Percentiles rank a stretch among this genome's conserved stretches.
These are phyloP conservation scores for Hymenochirus boettgeri DNA, from an alignment of 2,113 vertebrate genomes.

Conservation along the genomic window DNA sequence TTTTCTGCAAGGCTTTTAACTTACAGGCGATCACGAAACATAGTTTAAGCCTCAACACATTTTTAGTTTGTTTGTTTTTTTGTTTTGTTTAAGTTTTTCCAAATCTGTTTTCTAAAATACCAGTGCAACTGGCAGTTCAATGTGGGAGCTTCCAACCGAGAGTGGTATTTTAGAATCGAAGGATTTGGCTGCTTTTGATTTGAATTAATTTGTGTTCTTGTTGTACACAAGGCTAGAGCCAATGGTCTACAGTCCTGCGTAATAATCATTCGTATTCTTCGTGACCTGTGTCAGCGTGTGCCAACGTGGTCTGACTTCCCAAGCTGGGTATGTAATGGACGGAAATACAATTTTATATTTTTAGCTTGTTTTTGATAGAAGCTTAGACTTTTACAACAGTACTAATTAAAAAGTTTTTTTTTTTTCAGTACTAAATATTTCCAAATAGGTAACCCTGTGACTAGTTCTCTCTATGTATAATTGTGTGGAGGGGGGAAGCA, in stretches of 20 bases:
- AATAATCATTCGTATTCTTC: conserved; percentile 94
- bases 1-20: conserved; percentile 58
- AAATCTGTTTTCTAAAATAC: conserved; percentile 92
- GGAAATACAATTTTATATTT: no score
- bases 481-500: no score
- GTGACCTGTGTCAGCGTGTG: conserved; percentile 93
- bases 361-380: no score
- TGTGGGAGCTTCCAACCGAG: conserved; percentile 51
- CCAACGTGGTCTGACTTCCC: conserved; percentile 96
- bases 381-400: no score
- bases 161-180: conserved; percentile 68
- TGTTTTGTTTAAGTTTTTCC: conserved; percentile 59
- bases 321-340: conserved; percentile 83
- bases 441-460: no score
- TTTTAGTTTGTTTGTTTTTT: no score
- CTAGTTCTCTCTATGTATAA: no score
- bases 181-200: no score
- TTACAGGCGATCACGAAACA: conserved; percentile 82
- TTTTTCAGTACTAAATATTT: no score
- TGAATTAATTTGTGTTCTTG: conserved; percentile 76
- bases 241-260: conserved; percentile 98
- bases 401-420: no score
- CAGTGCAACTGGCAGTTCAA: conserved; percentile 96
- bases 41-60: conserved; percentile 76
- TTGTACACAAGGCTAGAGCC: conserved; percentile 97